phyloP scores from a whole-genome alignment of 2,888 invertebrate genomes.

The Epistrophella euchroma region DNA sequence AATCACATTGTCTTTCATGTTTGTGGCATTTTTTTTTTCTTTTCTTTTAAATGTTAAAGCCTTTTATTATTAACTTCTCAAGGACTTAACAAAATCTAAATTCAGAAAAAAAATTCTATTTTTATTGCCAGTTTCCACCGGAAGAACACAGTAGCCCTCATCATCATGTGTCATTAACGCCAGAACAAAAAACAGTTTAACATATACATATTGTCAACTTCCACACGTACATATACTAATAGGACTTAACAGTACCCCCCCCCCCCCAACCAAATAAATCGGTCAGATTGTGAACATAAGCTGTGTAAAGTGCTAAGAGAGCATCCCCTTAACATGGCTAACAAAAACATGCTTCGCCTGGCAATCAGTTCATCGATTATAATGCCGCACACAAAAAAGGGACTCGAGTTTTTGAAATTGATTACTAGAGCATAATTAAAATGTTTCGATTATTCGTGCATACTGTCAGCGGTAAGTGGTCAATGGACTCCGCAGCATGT shows the following conservation, averaged over 20 bases:
- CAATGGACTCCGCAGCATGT: constrained; percentile 62
- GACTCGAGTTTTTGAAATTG: constrained; percentile 67
- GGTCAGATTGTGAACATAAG: constrained; percentile 47
- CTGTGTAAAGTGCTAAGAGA: constrained; percentile 47
- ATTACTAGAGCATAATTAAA: constrained; percentile 76
- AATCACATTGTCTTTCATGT: not conserved
- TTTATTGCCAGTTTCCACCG: constrained; percentile 26
- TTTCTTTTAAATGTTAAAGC: constrained; percentile 5
- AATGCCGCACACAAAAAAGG: constrained; percentile 54
- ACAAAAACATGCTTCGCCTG: constrained; percentile 66
- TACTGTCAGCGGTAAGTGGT: constrained; percentile 64
- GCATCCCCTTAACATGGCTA: constrained; percentile 51
- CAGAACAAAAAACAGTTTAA: not conserved
- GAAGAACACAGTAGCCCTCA: constrained; percentile 23
- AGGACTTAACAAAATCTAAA: constrained; percentile 1
- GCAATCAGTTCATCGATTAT: constrained; percentile 75
- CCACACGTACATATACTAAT: constrained; percentile 6
- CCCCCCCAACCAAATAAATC: constrained; percentile 60
- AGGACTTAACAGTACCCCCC: constrained; percentile 18
- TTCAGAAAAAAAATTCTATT: constrained; percentile 39
- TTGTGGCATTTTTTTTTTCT: not conserved
- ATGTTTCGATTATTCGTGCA: constrained; percentile 76
- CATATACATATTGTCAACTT: not conserved
- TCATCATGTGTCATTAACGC: constrained; percentile 58
- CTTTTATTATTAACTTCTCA: not conserved